phyloP scores from a whole-genome alignment of 1,140 invertebrate genomes.

The Homarus americanus region DNA sequence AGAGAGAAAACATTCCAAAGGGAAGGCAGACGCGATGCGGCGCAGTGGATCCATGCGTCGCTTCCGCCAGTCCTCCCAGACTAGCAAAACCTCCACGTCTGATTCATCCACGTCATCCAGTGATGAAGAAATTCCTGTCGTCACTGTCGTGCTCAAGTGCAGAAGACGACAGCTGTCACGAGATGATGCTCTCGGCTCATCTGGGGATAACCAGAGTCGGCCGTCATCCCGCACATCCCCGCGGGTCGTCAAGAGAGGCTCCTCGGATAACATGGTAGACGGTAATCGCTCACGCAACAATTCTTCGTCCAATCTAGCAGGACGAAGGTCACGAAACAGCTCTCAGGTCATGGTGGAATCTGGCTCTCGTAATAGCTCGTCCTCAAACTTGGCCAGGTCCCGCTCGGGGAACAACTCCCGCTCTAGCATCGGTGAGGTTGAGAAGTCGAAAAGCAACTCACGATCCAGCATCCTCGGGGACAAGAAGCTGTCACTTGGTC shows the following conservation, averaged over 20 bases:
- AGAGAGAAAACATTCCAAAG: conserved; percentile 75
- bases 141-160: conserved; percentile 50
- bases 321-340: conserved; percentile 38
- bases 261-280: conserved; percentile 43
- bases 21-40: conserved; percentile 66
- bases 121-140: conserved; percentile 60
- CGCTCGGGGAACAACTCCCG: conserved; percentile 54
- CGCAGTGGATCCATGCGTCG: conserved; percentile 68
- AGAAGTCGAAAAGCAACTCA: conserved; percentile 59
- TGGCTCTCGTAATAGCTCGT: conserved; percentile 26
- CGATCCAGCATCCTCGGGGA: conserved; percentile 59
- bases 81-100: conserved; percentile 66
- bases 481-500: conserved; percentile 60
- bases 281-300: conserved; percentile 58
- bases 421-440: conserved; percentile 38
- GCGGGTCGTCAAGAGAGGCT: conserved; percentile 15
- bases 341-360: conserved; percentile 6
- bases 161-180: conserved; percentile 44
- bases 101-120: conserved; percentile 67
- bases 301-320: conserved; percentile 43
- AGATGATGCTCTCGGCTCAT: conserved; percentile 49
- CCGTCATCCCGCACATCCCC: conserved; percentile 53
- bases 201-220: conserved; percentile 55
- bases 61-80: conserved; percentile 53
- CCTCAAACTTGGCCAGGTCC: conserved; percentile 38